Conservation (phyloP, 2,888 invertebrate genomes). For the Drosophila lutescens region DNA sequence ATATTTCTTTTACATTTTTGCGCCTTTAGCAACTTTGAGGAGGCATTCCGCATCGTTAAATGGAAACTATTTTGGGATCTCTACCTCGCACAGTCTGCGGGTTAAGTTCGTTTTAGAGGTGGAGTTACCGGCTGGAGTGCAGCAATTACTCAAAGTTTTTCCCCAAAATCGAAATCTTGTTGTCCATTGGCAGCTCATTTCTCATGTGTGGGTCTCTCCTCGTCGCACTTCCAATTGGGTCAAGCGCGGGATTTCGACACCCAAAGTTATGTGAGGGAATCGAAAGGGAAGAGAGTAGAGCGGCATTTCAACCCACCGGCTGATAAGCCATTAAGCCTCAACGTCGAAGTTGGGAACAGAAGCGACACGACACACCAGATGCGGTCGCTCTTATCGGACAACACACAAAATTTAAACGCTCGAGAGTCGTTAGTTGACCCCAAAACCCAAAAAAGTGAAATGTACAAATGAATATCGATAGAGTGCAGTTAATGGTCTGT, state of each 20-base stretch:
- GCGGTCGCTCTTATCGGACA: conserved; percentile 41
- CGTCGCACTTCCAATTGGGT: conserved; percentile 54
- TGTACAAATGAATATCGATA: conserved; percentile 52
- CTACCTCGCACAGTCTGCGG: not conserved
- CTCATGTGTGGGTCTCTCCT: conserved; percentile 44
- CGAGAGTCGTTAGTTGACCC: conserved; percentile 65
- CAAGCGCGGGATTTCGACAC: conserved; percentile 51
- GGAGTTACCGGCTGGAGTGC: conserved; percentile 32
- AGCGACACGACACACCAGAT: conserved; percentile 22
- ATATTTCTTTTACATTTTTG: not conserved
- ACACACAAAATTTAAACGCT: conserved; percentile 48
- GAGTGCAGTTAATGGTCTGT: conserved; percentile 33
- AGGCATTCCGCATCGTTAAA: conserved; percentile 18
- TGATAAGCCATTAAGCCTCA: conserved; percentile 43
- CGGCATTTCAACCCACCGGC: conserved; percentile 12
- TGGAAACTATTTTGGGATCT: conserved; percentile 18
- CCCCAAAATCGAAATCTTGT: conserved; percentile 43
- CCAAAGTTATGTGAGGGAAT: conserved; percentile 11
- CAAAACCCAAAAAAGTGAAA: conserved; percentile 65
- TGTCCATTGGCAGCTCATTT: conserved; percentile 62
- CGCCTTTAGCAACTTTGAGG: not conserved
- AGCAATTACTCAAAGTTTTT: conserved; percentile 64
- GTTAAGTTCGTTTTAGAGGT: not conserved
- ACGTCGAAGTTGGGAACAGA: conserved; percentile 19
- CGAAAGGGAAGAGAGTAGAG: not conserved